Evolutionary conservation across 2,888 invertebrate genomes (phyloP).

Genomic region (Machimus rusticus): DNA sequence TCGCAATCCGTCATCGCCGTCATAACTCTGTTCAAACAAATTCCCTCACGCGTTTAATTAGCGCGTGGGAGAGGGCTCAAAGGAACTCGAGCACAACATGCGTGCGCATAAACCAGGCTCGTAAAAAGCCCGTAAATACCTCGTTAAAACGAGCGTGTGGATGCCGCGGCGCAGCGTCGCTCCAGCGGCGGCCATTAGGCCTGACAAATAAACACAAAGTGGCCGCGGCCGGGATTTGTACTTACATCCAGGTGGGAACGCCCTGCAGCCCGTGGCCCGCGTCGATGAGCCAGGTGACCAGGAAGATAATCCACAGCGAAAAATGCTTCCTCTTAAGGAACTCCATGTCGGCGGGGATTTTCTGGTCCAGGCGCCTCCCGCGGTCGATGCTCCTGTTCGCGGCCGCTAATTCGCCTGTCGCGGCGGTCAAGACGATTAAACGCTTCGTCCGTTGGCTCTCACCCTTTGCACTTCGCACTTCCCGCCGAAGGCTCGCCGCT

Average conservation of each 20-base stretch:
- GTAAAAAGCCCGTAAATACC: conserved; percentile 11
- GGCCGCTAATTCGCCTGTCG: neutral
- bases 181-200: neutral
- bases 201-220: conserved; percentile 1
- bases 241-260: conserved; percentile 63
- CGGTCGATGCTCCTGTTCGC: neutral
- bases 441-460: neutral
- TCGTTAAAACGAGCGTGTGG: neutral
- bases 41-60: neutral
- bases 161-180: neutral
- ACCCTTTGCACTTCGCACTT: neutral
- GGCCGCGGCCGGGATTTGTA: conserved; percentile 45
- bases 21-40: neutral
- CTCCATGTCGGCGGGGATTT: conserved; percentile 54
- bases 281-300: conserved; percentile 54
- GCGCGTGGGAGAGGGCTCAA: neutral
- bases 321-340: conserved; percentile 59
- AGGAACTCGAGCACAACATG: neutral
- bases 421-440: neutral
- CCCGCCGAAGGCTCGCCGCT: neutral
- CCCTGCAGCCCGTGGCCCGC: conserved; percentile 58
- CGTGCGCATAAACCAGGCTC: conserved; percentile 13
- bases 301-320: conserved; percentile 58
- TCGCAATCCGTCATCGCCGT: neutral
- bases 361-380: neutral